Conservation (phyloP, 2,797 vertebrate genomes). For the Tragopan temminckii region DNA sequence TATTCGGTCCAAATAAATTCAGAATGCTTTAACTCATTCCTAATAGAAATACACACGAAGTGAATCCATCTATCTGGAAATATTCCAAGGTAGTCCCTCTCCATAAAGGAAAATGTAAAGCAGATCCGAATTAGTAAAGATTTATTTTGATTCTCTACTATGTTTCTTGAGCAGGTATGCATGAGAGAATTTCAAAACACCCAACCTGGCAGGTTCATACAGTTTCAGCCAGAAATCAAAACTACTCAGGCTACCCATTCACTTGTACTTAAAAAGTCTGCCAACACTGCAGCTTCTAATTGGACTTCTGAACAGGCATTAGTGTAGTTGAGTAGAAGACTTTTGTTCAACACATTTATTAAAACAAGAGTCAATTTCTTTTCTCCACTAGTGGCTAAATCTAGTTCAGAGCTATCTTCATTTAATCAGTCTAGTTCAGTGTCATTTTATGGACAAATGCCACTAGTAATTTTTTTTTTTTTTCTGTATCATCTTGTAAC, state of each 20-base stretch:
- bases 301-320: neutral
- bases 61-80: conserved; percentile 60
- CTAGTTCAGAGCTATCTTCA: neutral
- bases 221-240: conserved; percentile 23
- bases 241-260: neutral
- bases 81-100: conserved; percentile 53
- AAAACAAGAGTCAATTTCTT: neutral
- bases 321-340: neutral
- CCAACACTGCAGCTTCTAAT: neutral
- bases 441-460: neutral
- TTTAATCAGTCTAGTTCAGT: neutral
- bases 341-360: neutral
- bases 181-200: conserved; percentile 46
- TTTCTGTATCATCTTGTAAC: neutral
- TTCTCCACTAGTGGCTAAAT: neutral
- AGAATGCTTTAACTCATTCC: conserved; percentile 64
- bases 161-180: conserved; percentile 27
- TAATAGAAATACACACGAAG: conserved; percentile 69
- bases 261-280: neutral
- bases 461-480: neutral
- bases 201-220: neutral
- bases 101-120: conserved; percentile 70
- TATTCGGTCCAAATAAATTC: conserved; percentile 64
- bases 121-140: conserved; percentile 61
- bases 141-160: conserved; percentile 65